Evolutionary conservation across 2,797 vertebrate species (phyloP).

Genomic region (Eulemur albifrons): DNA sequence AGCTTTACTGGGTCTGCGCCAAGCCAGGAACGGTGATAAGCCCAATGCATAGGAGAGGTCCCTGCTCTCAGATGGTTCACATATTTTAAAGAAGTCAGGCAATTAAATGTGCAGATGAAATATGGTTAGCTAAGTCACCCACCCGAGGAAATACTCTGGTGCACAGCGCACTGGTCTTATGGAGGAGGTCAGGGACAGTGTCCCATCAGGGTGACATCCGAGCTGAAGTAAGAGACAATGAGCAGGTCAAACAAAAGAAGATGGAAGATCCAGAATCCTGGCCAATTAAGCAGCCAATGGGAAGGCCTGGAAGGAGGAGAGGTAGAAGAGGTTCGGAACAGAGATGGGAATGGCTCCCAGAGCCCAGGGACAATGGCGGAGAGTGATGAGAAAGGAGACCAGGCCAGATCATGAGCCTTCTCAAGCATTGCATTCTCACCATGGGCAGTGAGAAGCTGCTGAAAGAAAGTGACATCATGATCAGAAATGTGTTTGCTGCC

Average conservation of each 20-base stretch:
- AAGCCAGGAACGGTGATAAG: background rate
- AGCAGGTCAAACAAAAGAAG: background rate
- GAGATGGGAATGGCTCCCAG: background rate
- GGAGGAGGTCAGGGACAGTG: background rate
- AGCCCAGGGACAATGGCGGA: too few species aligned
- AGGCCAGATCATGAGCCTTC: background rate
- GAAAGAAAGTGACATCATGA: background rate
- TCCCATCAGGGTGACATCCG: background rate
- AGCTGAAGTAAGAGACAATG: background rate
- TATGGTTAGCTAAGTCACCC: background rate
- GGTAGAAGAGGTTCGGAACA: background rate
- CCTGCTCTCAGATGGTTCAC: background rate
- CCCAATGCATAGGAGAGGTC: background rate
- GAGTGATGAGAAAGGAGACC: background rate
- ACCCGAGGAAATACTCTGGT: background rate
- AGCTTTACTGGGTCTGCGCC: background rate
- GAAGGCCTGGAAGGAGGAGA: background rate
- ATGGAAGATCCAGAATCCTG: background rate
- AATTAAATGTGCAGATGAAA: background rate
- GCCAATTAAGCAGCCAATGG: background rate
- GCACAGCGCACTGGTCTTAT: background rate
- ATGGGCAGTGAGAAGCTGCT: background rate
- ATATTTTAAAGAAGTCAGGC: background rate
- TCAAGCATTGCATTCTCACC: background rate
- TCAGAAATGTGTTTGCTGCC: background rate